Conservation (phyloP, 1,140 invertebrate species). For the Zaprionus capensis region DNA sequence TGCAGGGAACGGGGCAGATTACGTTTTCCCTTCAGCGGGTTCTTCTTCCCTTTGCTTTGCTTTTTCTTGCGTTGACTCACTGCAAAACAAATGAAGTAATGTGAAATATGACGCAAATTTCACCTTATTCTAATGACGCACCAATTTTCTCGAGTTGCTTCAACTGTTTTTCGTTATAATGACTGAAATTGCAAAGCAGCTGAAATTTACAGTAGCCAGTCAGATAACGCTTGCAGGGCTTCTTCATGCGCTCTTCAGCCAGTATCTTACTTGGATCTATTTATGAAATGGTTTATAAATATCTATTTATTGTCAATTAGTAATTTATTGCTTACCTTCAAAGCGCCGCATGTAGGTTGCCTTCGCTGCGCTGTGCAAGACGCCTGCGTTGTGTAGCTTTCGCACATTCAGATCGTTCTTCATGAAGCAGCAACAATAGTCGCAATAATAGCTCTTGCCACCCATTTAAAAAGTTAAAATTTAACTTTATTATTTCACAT, state of each 20-base stretch:
- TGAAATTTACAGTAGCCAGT: constrained; percentile 69
- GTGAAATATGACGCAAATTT: neutral
- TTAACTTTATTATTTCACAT: neutral
- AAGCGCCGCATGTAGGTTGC: constrained; percentile 61
- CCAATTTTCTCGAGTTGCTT: constrained; percentile 62
- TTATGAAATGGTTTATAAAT: constrained; percentile 1
- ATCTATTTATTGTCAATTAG: neutral
- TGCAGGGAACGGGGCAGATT: constrained; percentile 62
- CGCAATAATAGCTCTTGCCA: constrained; percentile 78
- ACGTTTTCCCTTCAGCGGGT: neutral
- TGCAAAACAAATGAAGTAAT: constrained; percentile 17
- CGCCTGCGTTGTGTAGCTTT: constrained; percentile 69
- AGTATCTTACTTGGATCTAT: constrained; percentile 62
- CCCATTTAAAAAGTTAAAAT: constrained; percentile 51
- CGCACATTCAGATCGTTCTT: constrained; percentile 79
- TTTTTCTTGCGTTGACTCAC: constrained; percentile 29
- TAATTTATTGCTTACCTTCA: constrained; percentile 39
- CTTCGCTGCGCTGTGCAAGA: constrained; percentile 65
- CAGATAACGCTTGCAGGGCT: constrained; percentile 62
- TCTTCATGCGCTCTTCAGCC: constrained; percentile 52
- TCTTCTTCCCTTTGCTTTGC: constrained; percentile 11
- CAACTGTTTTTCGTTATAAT: constrained; percentile 62
- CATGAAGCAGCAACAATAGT: constrained; percentile 77
- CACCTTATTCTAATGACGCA: constrained; percentile 11
- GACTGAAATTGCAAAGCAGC: constrained; percentile 63